These are phyloP conservation scores for Sorex araneus DNA, from an alignment of 2,113 vertebrate genomes.

Conservation along the genomic window DNA sequence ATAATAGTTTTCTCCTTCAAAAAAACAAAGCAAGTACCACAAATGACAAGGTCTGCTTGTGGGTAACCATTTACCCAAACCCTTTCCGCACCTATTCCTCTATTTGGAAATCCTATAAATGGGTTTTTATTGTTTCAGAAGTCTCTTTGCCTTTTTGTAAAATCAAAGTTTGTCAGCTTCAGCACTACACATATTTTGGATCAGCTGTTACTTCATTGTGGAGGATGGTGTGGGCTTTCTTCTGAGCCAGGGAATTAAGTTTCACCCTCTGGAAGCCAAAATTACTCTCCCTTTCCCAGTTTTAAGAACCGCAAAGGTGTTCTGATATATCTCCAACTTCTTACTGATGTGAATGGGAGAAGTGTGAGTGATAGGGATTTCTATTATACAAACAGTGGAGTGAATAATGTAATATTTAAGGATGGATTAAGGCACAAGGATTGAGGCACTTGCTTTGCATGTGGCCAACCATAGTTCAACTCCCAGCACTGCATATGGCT, in stretches of 20 bases:
- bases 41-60: neutral
- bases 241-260: neutral
- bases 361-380: too few species aligned
- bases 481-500: too few species aligned
- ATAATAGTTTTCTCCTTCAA: neutral
- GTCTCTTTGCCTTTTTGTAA: neutral
- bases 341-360: fast-evolving
- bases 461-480: too few species aligned
- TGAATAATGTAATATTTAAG: neutral
- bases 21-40: neutral
- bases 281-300: fast-evolving
- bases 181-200: neutral
- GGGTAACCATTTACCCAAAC: fast-evolving
- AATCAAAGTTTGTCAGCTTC: neutral
- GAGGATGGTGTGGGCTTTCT: neutral
- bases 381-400: neutral
- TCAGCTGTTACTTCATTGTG: too few species aligned
- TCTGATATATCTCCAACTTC: neutral
- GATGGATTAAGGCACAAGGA: too few species aligned
- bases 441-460: too few species aligned
- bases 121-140: neutral
- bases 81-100: neutral
- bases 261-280: neutral
- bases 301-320: neutral
- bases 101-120: neutral